Conservation (phyloP, 2,888 invertebrate species). For the Opisthograptis luteolata region DNA sequence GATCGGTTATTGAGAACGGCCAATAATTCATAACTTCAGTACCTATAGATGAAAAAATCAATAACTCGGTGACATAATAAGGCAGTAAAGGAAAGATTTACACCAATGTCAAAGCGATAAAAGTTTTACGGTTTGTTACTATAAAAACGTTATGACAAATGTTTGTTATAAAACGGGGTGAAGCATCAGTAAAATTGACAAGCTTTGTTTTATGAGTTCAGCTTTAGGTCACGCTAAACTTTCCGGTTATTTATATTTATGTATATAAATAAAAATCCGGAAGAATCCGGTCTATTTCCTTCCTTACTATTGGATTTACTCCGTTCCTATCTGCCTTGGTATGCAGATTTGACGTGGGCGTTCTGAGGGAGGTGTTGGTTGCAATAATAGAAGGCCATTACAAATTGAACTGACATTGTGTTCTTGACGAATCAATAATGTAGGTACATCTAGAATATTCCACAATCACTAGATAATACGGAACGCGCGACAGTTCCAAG, state of each 20-base stretch:
- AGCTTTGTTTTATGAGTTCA: slow-evolving; percentile 62
- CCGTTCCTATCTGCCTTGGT: too few relatives aligned
- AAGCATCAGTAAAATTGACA: slow-evolving; percentile 67
- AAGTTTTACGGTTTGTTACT: slow-evolving; percentile 67
- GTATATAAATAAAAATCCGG: not conserved
- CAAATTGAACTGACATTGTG: too few relatives aligned
- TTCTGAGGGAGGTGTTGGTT: too few relatives aligned
- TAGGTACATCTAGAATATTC: too few relatives aligned
- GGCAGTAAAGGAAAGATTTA: slow-evolving; percentile 52
- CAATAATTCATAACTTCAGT: too few relatives aligned
- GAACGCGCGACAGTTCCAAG: too few relatives aligned
- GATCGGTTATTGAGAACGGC: too few relatives aligned
- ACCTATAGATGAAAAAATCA: slow-evolving; percentile 9
- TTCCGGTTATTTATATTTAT: slow-evolving; percentile 7
- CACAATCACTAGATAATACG: too few relatives aligned
- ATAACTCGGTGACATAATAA: slow-evolving; percentile 34
- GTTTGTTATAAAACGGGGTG: slow-evolving; percentile 67
- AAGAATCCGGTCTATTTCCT: not conserved
- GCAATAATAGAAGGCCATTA: too few relatives aligned
- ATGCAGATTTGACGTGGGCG: too few relatives aligned
- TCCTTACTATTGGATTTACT: too few relatives aligned
- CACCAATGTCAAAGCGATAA: slow-evolving; percentile 58
- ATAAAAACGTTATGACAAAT: slow-evolving; percentile 75
- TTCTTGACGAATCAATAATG: too few relatives aligned
- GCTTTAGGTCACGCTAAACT: slow-evolving; percentile 42